Percentiles rank a stretch among this genome's conserved stretches.
Conservation (phyloP, 2,113 vertebrate species). For the Rhynchopsitta pachyrhyncha region DNA sequence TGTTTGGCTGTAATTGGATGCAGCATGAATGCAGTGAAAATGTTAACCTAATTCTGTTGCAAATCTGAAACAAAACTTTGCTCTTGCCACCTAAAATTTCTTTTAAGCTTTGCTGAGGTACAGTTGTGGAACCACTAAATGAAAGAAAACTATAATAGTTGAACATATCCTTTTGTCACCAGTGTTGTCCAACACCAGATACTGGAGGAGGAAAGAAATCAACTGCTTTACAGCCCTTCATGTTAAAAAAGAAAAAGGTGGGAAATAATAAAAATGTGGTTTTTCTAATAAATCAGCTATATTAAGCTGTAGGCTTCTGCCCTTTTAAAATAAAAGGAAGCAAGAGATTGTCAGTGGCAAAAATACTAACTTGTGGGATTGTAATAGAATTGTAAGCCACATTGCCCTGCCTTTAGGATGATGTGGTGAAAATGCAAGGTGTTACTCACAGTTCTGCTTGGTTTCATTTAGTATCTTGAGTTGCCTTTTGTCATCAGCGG, state of each 20-base stretch:
- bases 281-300: background rate
- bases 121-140: background rate
- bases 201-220: background rate
- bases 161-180: background rate
- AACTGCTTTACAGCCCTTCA: background rate
- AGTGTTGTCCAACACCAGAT: background rate
- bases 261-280: background rate
- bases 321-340: background rate
- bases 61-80: background rate
- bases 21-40: background rate
- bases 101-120: background rate
- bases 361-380: background rate
- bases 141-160: background rate
- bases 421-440: background rate
- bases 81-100: background rate
- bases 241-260: background rate
- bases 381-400: conserved; percentile 3
- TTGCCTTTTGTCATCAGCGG: background rate
- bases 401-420: background rate
- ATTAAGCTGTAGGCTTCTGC: background rate
- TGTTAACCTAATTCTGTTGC: background rate
- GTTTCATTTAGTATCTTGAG: conserved; percentile 9
- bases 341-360: background rate
- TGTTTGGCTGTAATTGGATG: background rate
- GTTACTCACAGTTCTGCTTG: conserved; percentile 23